Base-by-base conservation (phyloP, 2,888 invertebrate species). In the Lingula anatina region DNA sequence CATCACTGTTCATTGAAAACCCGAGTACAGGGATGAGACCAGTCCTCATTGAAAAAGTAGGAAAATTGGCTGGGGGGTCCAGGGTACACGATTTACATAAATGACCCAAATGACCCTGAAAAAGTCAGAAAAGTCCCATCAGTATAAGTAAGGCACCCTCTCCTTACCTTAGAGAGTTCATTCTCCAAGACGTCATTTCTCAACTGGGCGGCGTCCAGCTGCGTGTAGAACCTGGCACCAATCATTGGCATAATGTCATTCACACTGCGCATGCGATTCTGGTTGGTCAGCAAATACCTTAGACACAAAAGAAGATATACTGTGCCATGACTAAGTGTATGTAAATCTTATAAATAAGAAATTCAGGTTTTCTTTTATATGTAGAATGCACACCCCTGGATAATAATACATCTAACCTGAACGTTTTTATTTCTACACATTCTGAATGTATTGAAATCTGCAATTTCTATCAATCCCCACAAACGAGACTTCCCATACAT, bases 241-340 rank as follows among this genome's bases (percentile, higher is more conserved):
- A 99, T 96, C 94, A 97, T 95, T 26, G 97, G 96, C 97, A 97
- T 97, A 66, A 97, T 84, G 80, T 97, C 96, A 57, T 90, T 91
- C 53, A 97, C 89, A 66, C 86, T 88, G 18, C 70, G 55, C 28
- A 65, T 64, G 31, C 70, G 60, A 42, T 61, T 68, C 53, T 65
- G 68, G 48, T 67, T 68, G 21, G 63, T 63, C 53, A 72, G 54
- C 46, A 72, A 56, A 51, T 71, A 72, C 44, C 73, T 72, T 53
- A 2, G 54, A 47, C 5, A 18, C 40, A 43, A 12, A 26, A n/a
- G 46, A 48, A n/a, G n/a, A n/a, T n/a, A n/a, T n/a, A n/a, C n/a
- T n/a, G n/a, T n/a, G n/a, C n/a, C n/a, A n/a, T n/a, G n/a, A n/a
- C n/a, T n/a, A n/a, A n/a, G n/a, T n/a, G n/a, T n/a, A n/a, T n/a